Evolutionary conservation across 2,888 invertebrate genomes (phyloP), one percentile per base, ranked within the genome.

Genomic region (Tetramorium bicarinatum): DNA sequence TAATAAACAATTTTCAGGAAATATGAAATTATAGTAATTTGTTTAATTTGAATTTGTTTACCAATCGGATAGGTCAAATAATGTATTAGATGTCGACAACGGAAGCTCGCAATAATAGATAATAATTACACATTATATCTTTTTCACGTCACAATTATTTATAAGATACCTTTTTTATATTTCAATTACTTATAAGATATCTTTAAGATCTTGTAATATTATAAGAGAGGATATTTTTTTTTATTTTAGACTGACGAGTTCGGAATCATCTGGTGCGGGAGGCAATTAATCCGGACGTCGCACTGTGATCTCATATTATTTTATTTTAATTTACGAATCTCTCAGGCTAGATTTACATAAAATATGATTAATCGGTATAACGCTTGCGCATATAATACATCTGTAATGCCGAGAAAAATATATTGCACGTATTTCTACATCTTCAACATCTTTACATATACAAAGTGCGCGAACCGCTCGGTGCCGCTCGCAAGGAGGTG

Each of bases 301-400:
- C 11, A 41, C 29, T 66, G 25, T 49, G 25, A 72, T 47, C 21
- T 80, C 87, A 87, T 77, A 82, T 85, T 80, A 67, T 83, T 88
- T 89, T 89, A 85, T 89, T 89, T 87, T 87, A 81, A 88, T 66
- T 87, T 87, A 90, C 64, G 86, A 88, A 86, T 82, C 85, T 89
- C 86, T 41, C 72, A 87, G 52, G 66, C 84, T 89, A 90, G 77
- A 75, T 86, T 89, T 89, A 90, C 90, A 90, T 87, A 90, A 89
- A 90, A 90, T 89, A 90, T 86, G 88, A 84, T 90, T 90, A 86
- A 83, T 88, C 76, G 52, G 77, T 88, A 87, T 66, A 88, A 89
- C 82, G 69, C 47, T 75, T 84, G 85, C 89, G 75, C 82, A 84
- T 83, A 85, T 62, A 47, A 67, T 85, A 81, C 85, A 83, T 72